Evolutionary conservation across 1,140 invertebrate genomes (phyloP).

Genomic region (Cyclargus thomasi): DNA sequence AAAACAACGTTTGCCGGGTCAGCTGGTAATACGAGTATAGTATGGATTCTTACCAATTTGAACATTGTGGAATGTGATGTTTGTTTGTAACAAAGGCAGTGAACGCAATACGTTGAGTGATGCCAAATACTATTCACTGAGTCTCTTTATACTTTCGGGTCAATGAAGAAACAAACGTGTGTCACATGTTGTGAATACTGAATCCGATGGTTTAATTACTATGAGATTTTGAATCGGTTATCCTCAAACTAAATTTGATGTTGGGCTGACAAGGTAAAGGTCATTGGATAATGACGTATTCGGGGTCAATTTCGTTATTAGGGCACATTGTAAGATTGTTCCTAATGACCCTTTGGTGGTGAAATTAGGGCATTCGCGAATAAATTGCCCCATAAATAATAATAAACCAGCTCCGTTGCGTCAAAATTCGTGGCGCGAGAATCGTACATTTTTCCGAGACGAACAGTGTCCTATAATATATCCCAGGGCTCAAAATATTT

Average conservation of each 20-base stretch:
- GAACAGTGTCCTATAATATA: too few species aligned
- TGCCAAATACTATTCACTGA: neutral
- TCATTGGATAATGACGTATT: neutral
- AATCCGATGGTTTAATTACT: neutral
- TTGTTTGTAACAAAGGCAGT: neutral
- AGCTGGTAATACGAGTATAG: too few species aligned
- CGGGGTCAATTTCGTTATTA: too few species aligned
- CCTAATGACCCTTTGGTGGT: too few species aligned
- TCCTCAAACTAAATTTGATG: neutral
- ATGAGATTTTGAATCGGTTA: neutral
- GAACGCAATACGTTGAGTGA: neutral
- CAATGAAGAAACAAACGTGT: neutral
- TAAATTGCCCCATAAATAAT: too few species aligned
- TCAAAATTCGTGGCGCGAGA: too few species aligned
- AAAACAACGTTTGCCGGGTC: too few species aligned
- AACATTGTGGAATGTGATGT: neutral
- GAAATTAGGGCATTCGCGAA: too few species aligned
- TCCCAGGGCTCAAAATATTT: too few species aligned
- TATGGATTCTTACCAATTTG: conserved; percentile 4
- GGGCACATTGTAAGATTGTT: too few species aligned
- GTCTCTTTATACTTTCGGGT: conserved; percentile 8
- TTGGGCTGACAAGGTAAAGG: neutral
- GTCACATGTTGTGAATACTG: neutral
- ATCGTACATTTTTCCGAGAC: too few species aligned
- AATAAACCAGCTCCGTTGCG: too few species aligned